Evolutionary conservation across 2,113 vertebrate species (phyloP), one percentile per base, ranked within the genome.

Genomic region (Rhea pennata): DNA sequence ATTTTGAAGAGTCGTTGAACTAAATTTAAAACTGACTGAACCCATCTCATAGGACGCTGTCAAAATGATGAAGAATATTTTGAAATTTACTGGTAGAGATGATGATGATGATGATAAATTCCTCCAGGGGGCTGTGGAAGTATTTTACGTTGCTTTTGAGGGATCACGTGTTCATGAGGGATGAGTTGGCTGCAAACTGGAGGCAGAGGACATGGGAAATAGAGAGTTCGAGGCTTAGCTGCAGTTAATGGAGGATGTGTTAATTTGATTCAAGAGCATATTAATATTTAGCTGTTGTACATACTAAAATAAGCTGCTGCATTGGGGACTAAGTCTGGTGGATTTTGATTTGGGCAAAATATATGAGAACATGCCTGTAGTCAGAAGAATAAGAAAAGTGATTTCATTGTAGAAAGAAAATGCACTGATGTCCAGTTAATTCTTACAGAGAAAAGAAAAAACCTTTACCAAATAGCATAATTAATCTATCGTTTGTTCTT

Each of bases 401-500:
- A 40, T 71, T 85, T 77, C 17, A 39, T 5, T 74, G 23, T n/a
- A 10, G 31, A 89, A 92, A 23, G 20, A 46, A 91, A 54, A 36
- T 59, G 3, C 20, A 10, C 44, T 87, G 53, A 56, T 87, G 71
- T 91, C 74, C 77, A 85, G 66, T 85, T 91, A 74, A 93, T 85
- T 94, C 17, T 75, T 62, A 17, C 50, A 70, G 48, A 40, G 70
- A 77, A 89, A 76, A 46, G 10, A 44, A 44, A 40, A 31, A 86
- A 66, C 17, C 17, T 84, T 83, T 84, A 76, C 42, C 66, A 67
- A 84, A 81, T 6, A 42, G 23, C 36, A 64, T 86, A 86, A 88
- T 88, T 92, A 91, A 85, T 93, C 29, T 76, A 54, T 88, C 46
- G 36, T 54, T 84, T 81, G 44, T 56, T 92, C 15, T 81, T 9